Evolutionary conservation across 2,888 invertebrate genomes (phyloP).

Genomic region (Drosophila yooni): DNA sequence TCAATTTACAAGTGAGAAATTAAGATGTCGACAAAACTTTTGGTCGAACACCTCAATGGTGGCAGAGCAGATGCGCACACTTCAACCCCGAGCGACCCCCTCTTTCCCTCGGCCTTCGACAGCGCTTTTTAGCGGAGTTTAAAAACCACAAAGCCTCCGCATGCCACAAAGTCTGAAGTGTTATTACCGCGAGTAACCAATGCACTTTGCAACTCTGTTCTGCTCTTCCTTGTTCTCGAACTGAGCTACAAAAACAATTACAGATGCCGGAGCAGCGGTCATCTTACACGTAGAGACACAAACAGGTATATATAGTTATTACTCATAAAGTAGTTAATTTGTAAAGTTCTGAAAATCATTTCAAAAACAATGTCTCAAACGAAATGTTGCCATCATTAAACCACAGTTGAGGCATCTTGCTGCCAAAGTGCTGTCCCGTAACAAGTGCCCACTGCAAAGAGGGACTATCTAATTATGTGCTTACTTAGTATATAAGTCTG

Average conservation of each 20-base stretch:
- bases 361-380: constrained; percentile 11
- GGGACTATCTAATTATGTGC: no score
- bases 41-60: constrained; percentile 58
- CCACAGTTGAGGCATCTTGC: background rate
- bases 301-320: background rate
- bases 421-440: background rate
- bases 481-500: no score
- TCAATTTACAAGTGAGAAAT: constrained; percentile 80
- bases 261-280: constrained; percentile 6
- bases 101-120: background rate
- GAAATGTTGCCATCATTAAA: constrained; percentile 6
- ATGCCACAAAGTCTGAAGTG: constrained; percentile 73
- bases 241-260: background rate
- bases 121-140: constrained; percentile 40
- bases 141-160: constrained; percentile 58
- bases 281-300: constrained; percentile 6
- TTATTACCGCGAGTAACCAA: constrained; percentile 63
- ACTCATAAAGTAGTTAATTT: constrained; percentile 19
- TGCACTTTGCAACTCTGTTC: constrained; percentile 58
- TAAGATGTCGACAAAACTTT: constrained; percentile 78
- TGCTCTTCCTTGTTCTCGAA: constrained; percentile 3
- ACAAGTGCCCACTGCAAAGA: background rate
- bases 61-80: constrained; percentile 17
- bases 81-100: background rate
- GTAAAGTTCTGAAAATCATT: constrained; percentile 14